These are phyloP conservation scores for Temnothorax ravouxi DNA, from an alignment of 2,888 invertebrate genomes.

Conservation along the genomic window DNA sequence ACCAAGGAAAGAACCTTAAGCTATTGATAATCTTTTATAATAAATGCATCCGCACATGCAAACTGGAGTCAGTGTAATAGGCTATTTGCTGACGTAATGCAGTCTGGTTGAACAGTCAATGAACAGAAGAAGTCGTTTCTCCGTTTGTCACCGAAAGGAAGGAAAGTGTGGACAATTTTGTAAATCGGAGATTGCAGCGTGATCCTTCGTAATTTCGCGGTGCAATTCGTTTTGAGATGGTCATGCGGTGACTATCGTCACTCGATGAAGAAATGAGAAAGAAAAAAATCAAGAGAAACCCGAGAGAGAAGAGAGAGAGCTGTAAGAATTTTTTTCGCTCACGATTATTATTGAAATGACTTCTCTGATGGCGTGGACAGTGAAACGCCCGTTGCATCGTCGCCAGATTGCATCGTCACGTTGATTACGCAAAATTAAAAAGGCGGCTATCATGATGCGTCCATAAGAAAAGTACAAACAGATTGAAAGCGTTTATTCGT, in stretches of 20 bases:
- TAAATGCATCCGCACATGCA: slow-evolving; percentile 18
- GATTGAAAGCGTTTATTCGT: slow-evolving; percentile 47
- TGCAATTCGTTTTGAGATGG: slow-evolving; percentile 29
- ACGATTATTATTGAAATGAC: slow-evolving; percentile 36
- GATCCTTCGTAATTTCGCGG: slow-evolving; percentile 30
- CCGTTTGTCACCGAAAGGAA: slow-evolving; percentile 31
- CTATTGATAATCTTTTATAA: not conserved
- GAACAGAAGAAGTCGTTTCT: slow-evolving; percentile 21
- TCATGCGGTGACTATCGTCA: slow-evolving; percentile 5
- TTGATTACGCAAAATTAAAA: slow-evolving; percentile 50
- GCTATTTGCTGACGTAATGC: slow-evolving; percentile 26
- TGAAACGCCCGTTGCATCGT: slow-evolving; percentile 18
- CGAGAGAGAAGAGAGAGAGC: not conserved
- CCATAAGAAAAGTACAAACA: slow-evolving; percentile 39
- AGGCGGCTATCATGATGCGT: slow-evolving; percentile 30
- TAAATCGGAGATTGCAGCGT: slow-evolving; percentile 39
- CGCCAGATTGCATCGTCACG: slow-evolving; percentile 38
- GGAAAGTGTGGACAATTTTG: slow-evolving; percentile 38
- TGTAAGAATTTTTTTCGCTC: slow-evolving; percentile 2
- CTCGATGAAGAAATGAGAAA: not conserved
- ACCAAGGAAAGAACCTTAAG: not conserved
- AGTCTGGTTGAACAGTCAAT: slow-evolving; percentile 14
- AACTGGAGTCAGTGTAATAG: slow-evolving; percentile 38
- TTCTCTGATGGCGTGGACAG: slow-evolving; percentile 21
- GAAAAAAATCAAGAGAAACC: slow-evolving; percentile 18